These are phyloP conservation scores for Macropus fuliginosus DNA, from an alignment of 2,797 vertebrate genomes.

Conservation along the genomic window DNA sequence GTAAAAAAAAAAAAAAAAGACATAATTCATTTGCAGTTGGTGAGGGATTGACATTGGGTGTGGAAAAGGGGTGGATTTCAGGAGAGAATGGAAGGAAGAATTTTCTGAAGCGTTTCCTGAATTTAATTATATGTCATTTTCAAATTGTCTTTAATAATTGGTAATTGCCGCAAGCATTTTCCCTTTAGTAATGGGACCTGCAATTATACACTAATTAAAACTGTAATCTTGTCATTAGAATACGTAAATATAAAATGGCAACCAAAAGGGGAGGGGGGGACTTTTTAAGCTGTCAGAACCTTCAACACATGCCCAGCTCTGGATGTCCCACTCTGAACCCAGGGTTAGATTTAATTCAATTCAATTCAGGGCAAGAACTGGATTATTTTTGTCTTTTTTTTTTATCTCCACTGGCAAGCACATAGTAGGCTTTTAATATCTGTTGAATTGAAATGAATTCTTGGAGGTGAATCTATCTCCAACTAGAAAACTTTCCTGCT, in stretches of 20 bases:
- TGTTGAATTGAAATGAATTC: not conserved
- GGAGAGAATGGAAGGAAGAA: constrained; percentile 40
- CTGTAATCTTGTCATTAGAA: constrained; percentile 79
- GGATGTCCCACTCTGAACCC: constrained; percentile 18
- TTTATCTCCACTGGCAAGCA: not conserved
- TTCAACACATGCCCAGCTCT: constrained; percentile 31
- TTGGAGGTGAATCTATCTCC: not conserved
- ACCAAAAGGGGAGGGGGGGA: constrained; percentile 59
- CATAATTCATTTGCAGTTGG: constrained; percentile 27
- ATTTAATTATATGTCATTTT: constrained; percentile 79
- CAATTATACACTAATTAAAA: constrained; percentile 81
- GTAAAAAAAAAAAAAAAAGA: not conserved
- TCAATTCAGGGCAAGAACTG: not conserved
- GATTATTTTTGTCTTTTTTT: not conserved
- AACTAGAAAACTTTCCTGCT: not conserved
- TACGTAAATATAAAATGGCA: constrained; percentile 74
- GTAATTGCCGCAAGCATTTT: constrained; percentile 72
- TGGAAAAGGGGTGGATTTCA: not conserved
- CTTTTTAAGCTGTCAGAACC: constrained; percentile 59
- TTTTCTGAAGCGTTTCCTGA: constrained; percentile 70
- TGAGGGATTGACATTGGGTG: not conserved
- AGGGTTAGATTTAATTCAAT: not conserved
- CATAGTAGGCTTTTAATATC: not conserved
- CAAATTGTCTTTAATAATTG: constrained; percentile 75
- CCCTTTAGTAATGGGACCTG: constrained; percentile 76